Percentiles rank a stretch among this genome's conserved stretches.
phyloP scores from a whole-genome alignment of 64 coral and sea anemone species.

The Cladopsammia gracilis region DNA sequence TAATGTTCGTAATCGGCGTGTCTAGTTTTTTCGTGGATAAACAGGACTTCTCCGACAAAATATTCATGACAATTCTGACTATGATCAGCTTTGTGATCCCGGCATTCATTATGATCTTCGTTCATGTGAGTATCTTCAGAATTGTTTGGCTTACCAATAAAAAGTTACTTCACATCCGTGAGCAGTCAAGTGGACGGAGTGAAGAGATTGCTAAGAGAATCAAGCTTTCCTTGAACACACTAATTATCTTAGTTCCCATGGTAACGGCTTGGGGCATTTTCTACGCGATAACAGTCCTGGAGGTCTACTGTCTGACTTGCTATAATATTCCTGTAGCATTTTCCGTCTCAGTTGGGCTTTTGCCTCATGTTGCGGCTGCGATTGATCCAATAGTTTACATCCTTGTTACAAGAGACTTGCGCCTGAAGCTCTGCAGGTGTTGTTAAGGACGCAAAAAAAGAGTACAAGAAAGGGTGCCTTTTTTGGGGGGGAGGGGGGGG shows the following conservation, averaged over 20 bases:
- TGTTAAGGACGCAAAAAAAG: background rate
- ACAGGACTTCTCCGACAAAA: background rate
- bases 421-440: conserved; percentile 36
- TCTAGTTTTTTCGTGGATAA: conserved; percentile 7
- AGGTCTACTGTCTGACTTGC: background rate
- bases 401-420: conserved; percentile 60
- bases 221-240: conserved; percentile 60
- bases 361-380: conserved; percentile 49
- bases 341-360: conserved; percentile 26
- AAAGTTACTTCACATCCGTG: background rate
- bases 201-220: background rate
- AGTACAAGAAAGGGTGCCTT: too few relatives aligned
- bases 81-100: conserved; percentile 32
- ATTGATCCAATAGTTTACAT: conserved; percentile 72
- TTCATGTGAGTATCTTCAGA: conserved; percentile 50
- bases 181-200: background rate
- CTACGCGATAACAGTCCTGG: conserved; percentile 58
- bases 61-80: conserved; percentile 31
- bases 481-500: too few relatives aligned
- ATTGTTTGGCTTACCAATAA: conserved; percentile 62
- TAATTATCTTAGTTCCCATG: conserved; percentile 71
- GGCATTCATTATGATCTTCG: conserved; percentile 19
- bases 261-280: conserved; percentile 69
- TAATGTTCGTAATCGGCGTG: conserved; percentile 46
- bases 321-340: background rate